Conservation (phyloP, 2,888 invertebrate species). For the Dynastes tityus region DNA sequence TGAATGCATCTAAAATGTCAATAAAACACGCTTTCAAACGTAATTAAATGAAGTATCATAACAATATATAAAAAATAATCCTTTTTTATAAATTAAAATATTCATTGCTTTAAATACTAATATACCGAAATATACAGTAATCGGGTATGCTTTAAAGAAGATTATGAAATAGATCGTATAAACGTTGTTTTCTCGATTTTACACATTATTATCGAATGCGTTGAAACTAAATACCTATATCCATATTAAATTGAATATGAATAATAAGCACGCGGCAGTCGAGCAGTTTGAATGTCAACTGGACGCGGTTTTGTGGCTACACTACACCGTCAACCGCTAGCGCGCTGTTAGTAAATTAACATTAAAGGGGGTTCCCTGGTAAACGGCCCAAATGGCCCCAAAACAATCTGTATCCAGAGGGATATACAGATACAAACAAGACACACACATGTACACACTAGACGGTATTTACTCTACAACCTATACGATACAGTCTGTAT, state of each 20-base stretch:
- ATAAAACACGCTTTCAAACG: too few species aligned
- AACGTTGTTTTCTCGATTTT: constrained; percentile 9
- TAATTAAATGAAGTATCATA: too few species aligned
- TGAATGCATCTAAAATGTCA: too few species aligned
- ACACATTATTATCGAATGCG: constrained; percentile 15
- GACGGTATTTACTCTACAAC: constrained; percentile 51
- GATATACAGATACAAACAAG: constrained; percentile 51
- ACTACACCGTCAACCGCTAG: constrained; percentile 48
- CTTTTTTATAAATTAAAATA: too few species aligned
- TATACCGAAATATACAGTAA: too few species aligned
- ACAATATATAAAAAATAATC: too few species aligned
- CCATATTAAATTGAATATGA: constrained; percentile 48
- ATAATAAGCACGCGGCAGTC: constrained; percentile 51
- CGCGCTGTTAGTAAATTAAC: constrained; percentile 51
- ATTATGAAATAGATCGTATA: constrained; percentile 11
- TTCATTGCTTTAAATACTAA: too few species aligned
- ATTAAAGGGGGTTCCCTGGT: constrained; percentile 40
- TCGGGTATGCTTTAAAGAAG: background rate
- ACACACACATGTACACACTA: constrained; percentile 37
- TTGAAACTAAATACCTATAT: constrained; percentile 37
- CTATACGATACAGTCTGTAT: constrained; percentile 22
- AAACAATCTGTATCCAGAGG: constrained; percentile 51
- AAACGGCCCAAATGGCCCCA: constrained; percentile 45
- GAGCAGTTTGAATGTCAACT: constrained; percentile 53
- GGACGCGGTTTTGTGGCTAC: constrained; percentile 52